phyloP scores from a whole-genome alignment of 2,113 vertebrate species.

The Melanostigma gelatinosum region DNA sequence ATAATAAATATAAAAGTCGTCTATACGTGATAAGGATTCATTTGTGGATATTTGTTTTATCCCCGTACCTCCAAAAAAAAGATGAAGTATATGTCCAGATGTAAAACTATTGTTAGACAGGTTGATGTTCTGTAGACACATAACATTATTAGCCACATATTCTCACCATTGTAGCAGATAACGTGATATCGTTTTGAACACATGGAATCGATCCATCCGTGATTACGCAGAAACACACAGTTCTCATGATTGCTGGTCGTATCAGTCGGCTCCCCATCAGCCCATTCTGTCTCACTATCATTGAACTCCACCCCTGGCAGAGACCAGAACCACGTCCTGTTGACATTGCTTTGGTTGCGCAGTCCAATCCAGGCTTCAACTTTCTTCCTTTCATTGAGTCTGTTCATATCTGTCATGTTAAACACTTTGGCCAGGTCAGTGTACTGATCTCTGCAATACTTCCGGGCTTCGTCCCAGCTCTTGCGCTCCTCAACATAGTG shows the following conservation, averaged over 20 bases:
- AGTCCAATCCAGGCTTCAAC: slow-evolving; percentile 53
- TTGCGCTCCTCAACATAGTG: rapidly evolving
- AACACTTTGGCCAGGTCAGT: slow-evolving; percentile 45
- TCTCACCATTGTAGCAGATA: slow-evolving; percentile 45
- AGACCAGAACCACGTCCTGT: slow-evolving; percentile 40
- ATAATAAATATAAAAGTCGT: background rate
- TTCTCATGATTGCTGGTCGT: rapidly evolving
- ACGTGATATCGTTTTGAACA: too few species aligned
- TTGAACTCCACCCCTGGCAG: background rate
- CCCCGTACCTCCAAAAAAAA: background rate
- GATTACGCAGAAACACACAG: background rate
- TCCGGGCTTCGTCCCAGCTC: slow-evolving; percentile 11
- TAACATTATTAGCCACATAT: background rate
- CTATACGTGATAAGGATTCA: too few species aligned
- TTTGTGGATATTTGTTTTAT: too few species aligned
- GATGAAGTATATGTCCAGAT: background rate
- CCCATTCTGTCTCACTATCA: rapidly evolving
- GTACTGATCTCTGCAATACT: background rate
- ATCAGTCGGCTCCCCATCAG: rapidly evolving
- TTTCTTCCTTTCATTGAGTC: rapidly evolving
- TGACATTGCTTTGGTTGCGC: rapidly evolving
- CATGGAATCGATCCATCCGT: rapidly evolving
- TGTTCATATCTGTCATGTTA: slow-evolving; percentile 18
- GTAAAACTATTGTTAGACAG: background rate
- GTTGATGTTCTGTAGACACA: background rate